Evolutionary conservation across 2,113 vertebrate species (phyloP), one percentile per base, ranked within the genome.

Genomic region (Peromyscus californicus): DNA sequence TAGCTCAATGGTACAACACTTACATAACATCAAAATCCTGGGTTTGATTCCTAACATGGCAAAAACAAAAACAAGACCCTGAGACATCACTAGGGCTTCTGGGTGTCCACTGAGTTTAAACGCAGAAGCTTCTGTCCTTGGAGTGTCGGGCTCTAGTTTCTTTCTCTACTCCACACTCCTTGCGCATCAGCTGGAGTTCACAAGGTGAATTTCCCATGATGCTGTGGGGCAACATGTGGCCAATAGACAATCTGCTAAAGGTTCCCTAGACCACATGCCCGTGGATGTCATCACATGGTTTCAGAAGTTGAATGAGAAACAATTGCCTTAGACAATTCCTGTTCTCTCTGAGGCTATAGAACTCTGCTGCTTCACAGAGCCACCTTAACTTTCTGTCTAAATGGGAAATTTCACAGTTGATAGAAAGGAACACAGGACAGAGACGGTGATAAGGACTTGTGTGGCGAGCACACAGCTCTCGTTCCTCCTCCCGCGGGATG

Each of bases 391-490:
- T 80, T 75, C 48, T 29, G 21, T 4, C 26, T 45, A 36, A 79
- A 74, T 63, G 12, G 72, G 59, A 91, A 59, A 79, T 90, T 9
- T 36, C 29, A 48, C 82, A 69, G 24, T 54, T 1, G 17, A 69
- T 6, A 84, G 11, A 79, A 89, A 22, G 22, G 19, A 82, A 36
- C 54, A 11, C 3, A 3, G 2, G 26, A 22, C 1, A 57, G n/a
- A 83, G n/a, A 21, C 10, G 6, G 1, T 8, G 21, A 3, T 26
- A 16, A 19, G 4, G 7, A 3, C 9, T 24, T 51, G 33, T 24
- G 42, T 48, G 21, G 0, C 7, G 8, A 12, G 10, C 1, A 12
- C 17, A 24, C 3, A 0, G 11, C 4, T 76, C 5, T 0, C 12
- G 2, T 2, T 26, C 26, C 4, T 2, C 48, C 7, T 75, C 39